A percentile compares a stretch with the other conserved stretches of the same genome.
Conservation (phyloP, 2,113 vertebrate genomes). For the Typhlomys cinereus region DNA sequence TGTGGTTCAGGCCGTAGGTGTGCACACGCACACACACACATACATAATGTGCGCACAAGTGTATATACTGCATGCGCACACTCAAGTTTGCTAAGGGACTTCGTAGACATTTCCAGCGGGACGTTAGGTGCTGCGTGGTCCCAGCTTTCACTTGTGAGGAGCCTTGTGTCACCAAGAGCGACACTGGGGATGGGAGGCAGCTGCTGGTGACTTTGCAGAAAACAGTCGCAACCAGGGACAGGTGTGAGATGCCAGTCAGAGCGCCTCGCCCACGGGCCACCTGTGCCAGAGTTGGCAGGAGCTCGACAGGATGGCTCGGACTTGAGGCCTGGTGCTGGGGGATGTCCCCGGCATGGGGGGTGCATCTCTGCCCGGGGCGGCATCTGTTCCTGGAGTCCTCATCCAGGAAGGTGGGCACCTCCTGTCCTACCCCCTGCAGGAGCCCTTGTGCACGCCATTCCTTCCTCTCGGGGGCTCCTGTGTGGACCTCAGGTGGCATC, state of each 20-base stretch:
- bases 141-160: background rate
- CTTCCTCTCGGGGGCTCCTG: background rate
- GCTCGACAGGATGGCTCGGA: background rate
- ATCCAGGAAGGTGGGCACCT: background rate
- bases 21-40: background rate
- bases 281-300: background rate
- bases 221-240: background rate
- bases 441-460: background rate
- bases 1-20: accelerated
- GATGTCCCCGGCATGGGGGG: background rate
- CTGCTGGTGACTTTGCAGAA: background rate
- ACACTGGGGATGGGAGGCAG: background rate
- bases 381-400: background rate
- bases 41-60: background rate
- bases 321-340: background rate
- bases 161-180: conserved; percentile 7
- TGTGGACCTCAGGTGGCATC: accelerated
- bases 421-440: accelerated
- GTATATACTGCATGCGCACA: too few species aligned
- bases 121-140: background rate
- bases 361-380: background rate
- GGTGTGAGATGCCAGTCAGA: background rate
- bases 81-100: background rate
- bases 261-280: background rate
- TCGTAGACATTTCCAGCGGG: accelerated